These are phyloP conservation scores for Scleropages formosus DNA, from an alignment of 2,797 vertebrate genomes.

Conservation along the genomic window DNA sequence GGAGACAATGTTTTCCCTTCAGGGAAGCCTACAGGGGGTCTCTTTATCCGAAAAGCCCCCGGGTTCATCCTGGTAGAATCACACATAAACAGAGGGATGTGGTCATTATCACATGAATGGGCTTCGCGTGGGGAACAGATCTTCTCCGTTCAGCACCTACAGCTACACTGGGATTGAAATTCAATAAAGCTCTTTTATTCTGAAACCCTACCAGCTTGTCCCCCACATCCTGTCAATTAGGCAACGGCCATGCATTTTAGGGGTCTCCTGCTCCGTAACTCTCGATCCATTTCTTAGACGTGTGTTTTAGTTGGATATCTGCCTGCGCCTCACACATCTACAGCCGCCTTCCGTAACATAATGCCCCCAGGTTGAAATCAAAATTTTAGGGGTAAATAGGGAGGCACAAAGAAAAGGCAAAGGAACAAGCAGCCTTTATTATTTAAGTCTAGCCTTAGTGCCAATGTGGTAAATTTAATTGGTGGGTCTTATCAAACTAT, in stretches of 20 bases:
- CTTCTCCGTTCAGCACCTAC: constrained; percentile 37
- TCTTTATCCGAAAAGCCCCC: constrained; percentile 65
- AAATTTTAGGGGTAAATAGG: constrained; percentile 34
- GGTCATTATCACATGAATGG: constrained; percentile 76
- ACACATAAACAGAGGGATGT: constrained; percentile 66
- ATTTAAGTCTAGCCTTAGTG: constrained; percentile 51
- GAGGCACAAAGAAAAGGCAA: constrained; percentile 37
- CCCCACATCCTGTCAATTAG: constrained; percentile 41
- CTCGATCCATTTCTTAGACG: constrained; percentile 47
- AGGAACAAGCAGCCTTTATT: constrained; percentile 61
- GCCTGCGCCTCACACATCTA: constrained; percentile 35
- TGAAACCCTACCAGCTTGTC: constrained; percentile 35
- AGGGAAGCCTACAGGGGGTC: constrained; percentile 63
- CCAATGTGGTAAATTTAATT: constrained; percentile 39
- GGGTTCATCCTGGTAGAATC: constrained; percentile 72
- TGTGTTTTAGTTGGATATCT: constrained; percentile 50
- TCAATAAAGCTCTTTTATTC: constrained; percentile 44
- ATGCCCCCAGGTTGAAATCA: constrained; percentile 51
- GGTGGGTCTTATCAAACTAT: constrained; percentile 7
- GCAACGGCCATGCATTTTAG: constrained; percentile 40
- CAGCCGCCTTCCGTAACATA: constrained; percentile 47
- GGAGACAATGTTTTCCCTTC: constrained; percentile 64
- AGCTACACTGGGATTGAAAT: constrained; percentile 28
- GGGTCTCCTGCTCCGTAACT: constrained; percentile 44
- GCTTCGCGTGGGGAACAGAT: constrained; percentile 47